Evolutionary conservation across 1,140 invertebrate species (phyloP).

Genomic region (Bombyx mori): DNA sequence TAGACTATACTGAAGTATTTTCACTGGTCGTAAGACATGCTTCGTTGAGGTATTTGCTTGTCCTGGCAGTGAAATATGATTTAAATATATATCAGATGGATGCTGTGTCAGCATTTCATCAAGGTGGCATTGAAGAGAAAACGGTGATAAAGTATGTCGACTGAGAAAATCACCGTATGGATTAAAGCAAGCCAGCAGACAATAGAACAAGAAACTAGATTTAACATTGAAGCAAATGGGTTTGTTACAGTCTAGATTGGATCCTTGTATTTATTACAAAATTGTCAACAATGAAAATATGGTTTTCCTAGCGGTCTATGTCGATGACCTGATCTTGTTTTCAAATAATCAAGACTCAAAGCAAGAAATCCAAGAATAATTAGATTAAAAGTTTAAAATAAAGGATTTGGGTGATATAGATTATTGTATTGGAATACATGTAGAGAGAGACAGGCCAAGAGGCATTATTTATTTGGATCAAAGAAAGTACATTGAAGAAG

Average conservation of each 20-base stretch:
- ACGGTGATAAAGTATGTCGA: slow-evolving; percentile 16
- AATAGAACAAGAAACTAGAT: slow-evolving; percentile 23
- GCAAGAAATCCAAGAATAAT: slow-evolving; percentile 3
- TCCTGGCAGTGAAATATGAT: slow-evolving; percentile 16
- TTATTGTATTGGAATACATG: slow-evolving; percentile 3
- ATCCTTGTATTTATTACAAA: slow-evolving; percentile 21
- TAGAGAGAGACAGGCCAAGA: neutral
- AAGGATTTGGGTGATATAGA: slow-evolving; percentile 7
- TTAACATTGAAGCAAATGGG: slow-evolving; percentile 19
- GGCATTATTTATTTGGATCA: slow-evolving; percentile 14
- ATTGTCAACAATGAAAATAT: slow-evolving; percentile 5
- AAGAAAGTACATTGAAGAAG: slow-evolving; percentile 11
- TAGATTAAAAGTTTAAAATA: slow-evolving; percentile 5
- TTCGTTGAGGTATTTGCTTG: slow-evolving; percentile 12
- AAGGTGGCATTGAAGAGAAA: slow-evolving; percentile 19
- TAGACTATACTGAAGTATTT: slow-evolving; percentile 14
- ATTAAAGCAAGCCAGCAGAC: slow-evolving; percentile 24
- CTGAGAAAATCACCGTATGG: slow-evolving; percentile 26
- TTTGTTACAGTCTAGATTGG: slow-evolving; percentile 16
- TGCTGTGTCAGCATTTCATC: slow-evolving; percentile 20
- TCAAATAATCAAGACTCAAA: neutral
- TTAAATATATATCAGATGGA: slow-evolving; percentile 23
- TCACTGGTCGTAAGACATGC: slow-evolving; percentile 10
- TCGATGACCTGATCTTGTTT: slow-evolving; percentile 9
- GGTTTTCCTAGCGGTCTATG: slow-evolving; percentile 7